phyloP scores from a whole-genome alignment of 2,797 vertebrate species.

The Tapera naevia region DNA sequence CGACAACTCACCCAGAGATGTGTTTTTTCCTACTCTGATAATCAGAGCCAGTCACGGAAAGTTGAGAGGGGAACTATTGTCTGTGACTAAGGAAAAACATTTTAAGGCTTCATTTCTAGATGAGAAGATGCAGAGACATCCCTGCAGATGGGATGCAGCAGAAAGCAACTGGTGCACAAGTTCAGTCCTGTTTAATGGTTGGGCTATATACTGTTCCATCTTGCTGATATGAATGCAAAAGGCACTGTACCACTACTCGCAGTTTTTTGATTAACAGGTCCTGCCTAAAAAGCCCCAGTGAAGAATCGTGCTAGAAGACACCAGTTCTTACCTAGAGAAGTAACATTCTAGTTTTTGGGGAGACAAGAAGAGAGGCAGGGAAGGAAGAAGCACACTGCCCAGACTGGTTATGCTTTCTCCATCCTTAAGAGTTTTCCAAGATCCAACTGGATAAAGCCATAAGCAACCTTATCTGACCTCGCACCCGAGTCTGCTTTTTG shows the following conservation, averaged over 20 bases:
- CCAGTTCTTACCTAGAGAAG: not conserved
- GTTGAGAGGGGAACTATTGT: not conserved
- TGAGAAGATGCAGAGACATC: not conserved
- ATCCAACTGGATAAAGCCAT: not conserved
- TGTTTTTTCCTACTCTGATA: not conserved
- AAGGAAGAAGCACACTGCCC: not conserved
- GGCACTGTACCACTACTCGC: not conserved
- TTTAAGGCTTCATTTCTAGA: not conserved
- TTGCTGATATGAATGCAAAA: not conserved
- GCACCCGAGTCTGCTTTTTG: not conserved
- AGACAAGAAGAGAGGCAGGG: not conserved
- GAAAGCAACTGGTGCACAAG: not conserved
- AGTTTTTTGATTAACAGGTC: not conserved
- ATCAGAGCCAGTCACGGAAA: not conserved
- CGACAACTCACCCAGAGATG: not conserved
- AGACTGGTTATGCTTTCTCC: not conserved
- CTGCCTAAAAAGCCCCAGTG: not conserved
- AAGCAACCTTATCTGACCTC: not conserved
- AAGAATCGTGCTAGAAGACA: not conserved
- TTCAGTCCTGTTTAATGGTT: not conserved
- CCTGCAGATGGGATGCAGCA: not conserved
- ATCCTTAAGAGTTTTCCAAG: not conserved
- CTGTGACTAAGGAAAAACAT: not conserved
- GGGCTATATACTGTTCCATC: not conserved
- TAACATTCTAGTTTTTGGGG: not conserved